Base-by-base conservation (phyloP, 1,140 invertebrate species). In the Leptinotarsa undecemlineata region DNA sequence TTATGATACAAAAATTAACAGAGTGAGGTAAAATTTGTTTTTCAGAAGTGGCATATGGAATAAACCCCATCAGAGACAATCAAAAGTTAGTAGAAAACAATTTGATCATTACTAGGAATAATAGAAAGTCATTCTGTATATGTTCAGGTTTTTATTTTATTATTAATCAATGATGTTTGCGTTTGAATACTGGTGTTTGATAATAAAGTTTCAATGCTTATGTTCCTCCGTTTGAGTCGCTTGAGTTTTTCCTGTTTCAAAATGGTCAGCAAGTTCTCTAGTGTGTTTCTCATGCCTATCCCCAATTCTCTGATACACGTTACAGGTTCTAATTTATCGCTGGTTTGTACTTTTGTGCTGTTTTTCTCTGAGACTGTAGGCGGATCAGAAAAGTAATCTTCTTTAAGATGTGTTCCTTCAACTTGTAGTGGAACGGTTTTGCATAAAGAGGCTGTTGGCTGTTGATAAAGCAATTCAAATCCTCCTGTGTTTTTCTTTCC, bases 401-500 rank as follows among this genome's bases (percentile, higher is more conserved):
- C 23, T 33, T 70, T 61, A 8, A 80, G 11, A 11, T 75, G 74
- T 8, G 21, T 69, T 20, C 74, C 74, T 19, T 42, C 71, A 15
- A 79, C 48, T 74, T 77, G 48, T 20, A 79, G 63, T 60, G 71
- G 60, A 26, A 17, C n/a, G 33, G 47, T 63, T 51, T 21, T 57
- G 68, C 57, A 71, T 17, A 63, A 6, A 68, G 33, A 68, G 4
- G 42, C 14, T 14, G 63, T 6, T 42, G 74, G 60, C 70, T 85
- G 79, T 71, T 74, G 74, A 70, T 84, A 85, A 13, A 85, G 80
- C 1, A 84, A 74, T 74, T 90, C 88, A 79, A 91, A 91, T 20
- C 86, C 84, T 42, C 90, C 90, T 1, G 90, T 90, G 8, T 82
- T 76, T 3, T 88, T 84, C 19, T 81, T 80, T 8, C 84, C 80